These are phyloP conservation scores for Diadophis punctatus DNA, from an alignment of 2,113 vertebrate species.

Conservation along the genomic window DNA sequence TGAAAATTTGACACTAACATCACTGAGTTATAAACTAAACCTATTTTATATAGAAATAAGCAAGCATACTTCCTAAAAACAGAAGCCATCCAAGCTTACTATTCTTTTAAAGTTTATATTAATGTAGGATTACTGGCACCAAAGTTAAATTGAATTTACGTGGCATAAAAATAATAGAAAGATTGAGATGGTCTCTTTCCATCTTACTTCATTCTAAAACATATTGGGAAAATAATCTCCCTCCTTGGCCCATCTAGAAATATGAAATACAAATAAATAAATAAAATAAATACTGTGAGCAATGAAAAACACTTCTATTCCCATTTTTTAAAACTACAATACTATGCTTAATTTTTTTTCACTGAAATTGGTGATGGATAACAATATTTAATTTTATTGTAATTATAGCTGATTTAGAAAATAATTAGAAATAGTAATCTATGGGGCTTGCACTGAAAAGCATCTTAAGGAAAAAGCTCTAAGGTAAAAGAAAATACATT, in stretches of 20 bases:
- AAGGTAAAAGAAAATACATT: neutral
- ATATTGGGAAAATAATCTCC: neutral
- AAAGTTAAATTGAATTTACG: neutral
- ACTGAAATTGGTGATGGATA: neutral
- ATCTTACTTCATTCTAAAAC: neutral
- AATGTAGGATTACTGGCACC: neutral
- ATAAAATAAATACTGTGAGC: neutral
- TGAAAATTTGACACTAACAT: neutral
- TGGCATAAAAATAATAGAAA: conserved; percentile 13
- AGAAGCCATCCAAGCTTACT: neutral
- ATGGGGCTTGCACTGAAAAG: neutral
- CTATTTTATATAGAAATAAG: neutral
- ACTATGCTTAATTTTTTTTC: neutral
- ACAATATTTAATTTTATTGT: neutral
- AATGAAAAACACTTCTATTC: neutral
- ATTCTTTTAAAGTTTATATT: neutral
- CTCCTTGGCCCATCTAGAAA: neutral
- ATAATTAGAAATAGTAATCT: neutral
- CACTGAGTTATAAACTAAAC: neutral
- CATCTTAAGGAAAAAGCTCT: neutral
- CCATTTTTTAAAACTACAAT: neutral
- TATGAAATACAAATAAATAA: neutral
- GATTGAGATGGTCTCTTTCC: neutral
- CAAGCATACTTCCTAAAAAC: neutral
- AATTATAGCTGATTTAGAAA: neutral